phyloP scores from a whole-genome alignment of 2,888 invertebrate species.

The Oxycera nigricornis region DNA sequence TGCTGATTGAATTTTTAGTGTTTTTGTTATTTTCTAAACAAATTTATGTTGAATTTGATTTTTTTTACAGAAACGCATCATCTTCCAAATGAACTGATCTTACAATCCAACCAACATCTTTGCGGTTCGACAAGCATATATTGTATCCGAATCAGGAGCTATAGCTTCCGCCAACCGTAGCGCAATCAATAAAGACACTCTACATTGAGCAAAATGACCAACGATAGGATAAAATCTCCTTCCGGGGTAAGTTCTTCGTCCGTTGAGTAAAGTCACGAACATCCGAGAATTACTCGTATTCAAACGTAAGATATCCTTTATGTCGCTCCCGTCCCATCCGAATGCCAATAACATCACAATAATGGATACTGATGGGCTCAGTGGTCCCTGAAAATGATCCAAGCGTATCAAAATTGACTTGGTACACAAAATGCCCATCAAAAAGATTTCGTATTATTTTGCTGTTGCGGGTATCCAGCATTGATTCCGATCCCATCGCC shows the following conservation, averaged over 20 bases:
- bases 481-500: not conserved
- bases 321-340: not conserved
- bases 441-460: not conserved
- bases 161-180: not conserved
- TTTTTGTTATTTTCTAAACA: no score
- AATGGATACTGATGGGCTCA: slow-evolving; percentile 2
- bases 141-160: not conserved
- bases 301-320: not conserved
- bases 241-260: slow-evolving; percentile 33
- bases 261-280: not conserved
- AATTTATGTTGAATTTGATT: no score
- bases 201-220: slow-evolving; percentile 9
- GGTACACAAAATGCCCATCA: slow-evolving; percentile 2
- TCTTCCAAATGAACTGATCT: not conserved
- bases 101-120: not conserved
- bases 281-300: not conserved
- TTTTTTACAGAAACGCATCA: not conserved
- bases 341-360: not conserved
- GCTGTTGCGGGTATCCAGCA: not conserved
- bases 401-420: not conserved
- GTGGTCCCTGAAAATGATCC: not conserved
- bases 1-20: no score
- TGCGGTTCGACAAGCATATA: not conserved
- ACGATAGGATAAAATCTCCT: not conserved
- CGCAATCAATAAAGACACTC: not conserved